Conservation (phyloP, 2,888 invertebrate species). For the Luffia ferchaultella region DNA sequence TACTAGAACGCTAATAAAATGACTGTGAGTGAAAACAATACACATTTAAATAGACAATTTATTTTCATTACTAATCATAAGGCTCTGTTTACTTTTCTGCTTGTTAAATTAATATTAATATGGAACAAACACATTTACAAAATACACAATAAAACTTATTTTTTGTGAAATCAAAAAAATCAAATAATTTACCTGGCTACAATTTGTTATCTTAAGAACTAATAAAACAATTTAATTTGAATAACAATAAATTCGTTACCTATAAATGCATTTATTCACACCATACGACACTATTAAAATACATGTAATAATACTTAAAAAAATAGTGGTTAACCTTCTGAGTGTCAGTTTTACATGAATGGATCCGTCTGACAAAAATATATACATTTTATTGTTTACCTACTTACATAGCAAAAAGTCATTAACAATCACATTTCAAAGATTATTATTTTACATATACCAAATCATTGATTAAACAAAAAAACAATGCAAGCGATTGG, state of each 20-base stretch:
- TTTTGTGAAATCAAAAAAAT: not conserved
- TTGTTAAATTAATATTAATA: conserved; percentile 1
- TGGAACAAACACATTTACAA: conserved; percentile 1
- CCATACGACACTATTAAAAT: not conserved
- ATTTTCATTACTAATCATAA: not conserved
- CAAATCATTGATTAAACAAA: too few relatives aligned
- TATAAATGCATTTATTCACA: conserved; percentile 48
- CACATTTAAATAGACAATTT: not conserved
- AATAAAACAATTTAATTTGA: conserved; percentile 13
- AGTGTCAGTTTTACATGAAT: not conserved
- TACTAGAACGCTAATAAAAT: too few relatives aligned
- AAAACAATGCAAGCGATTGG: too few relatives aligned
- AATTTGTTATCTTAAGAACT: conserved; percentile 1
- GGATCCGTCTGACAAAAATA: not conserved
- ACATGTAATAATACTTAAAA: conserved; percentile 24
- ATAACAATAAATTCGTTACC: conserved; percentile 54
- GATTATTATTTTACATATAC: too few relatives aligned
- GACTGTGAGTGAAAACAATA: too few relatives aligned
- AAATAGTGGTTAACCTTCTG: conserved; percentile 25
- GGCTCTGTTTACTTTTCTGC: not conserved
- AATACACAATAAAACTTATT: not conserved
- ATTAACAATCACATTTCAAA: not conserved
- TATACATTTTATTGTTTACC: conserved; percentile 23
- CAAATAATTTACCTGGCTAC: not conserved
- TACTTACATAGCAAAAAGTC: conserved; percentile 3